Conservation (phyloP, 2,113 vertebrate genomes). For the Erythrocebus patas region DNA sequence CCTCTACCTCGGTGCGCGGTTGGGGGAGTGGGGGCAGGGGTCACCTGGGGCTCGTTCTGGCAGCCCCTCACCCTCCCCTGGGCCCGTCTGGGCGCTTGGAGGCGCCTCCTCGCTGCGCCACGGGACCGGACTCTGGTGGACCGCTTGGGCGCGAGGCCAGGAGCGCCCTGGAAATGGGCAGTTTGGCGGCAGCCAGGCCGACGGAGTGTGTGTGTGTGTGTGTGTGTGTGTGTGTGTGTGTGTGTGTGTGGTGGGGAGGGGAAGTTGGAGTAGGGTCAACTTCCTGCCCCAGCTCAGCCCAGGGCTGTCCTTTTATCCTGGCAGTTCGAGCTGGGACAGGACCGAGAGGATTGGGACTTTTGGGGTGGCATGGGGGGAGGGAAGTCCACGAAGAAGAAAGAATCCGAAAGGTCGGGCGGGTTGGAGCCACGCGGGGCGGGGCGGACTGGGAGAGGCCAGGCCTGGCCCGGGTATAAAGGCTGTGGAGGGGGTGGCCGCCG, state of each 20-base stretch:
- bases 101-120: background rate
- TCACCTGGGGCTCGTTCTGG: background rate
- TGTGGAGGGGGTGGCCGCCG: slow-evolving; percentile 25
- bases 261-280: background rate
- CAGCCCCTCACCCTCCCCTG: background rate
- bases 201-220: background rate
- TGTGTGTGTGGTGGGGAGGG: background rate
- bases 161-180: slow-evolving; percentile 53
- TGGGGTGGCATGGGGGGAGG: too few relatives aligned
- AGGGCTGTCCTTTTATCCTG: background rate
- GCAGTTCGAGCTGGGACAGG: background rate
- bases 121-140: slow-evolving; percentile 38
- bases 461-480: slow-evolving; percentile 56
- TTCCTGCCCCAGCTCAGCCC: background rate
- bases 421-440: slow-evolving; percentile 67
- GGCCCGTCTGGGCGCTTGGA: background rate
- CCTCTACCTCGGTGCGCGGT: background rate
- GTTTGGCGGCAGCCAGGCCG: slow-evolving; percentile 49
- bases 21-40: background rate
- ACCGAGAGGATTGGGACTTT: background rate
- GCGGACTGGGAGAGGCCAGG: slow-evolving; percentile 37
- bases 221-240: background rate
- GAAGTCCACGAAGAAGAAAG: background rate
- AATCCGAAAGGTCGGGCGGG: slow-evolving; percentile 24
- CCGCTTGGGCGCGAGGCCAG: slow-evolving; percentile 36